Evolutionary conservation across 2,113 vertebrate genomes (phyloP), one percentile per base, ranked within the genome.

Genomic region (Centropristis striata): DNA sequence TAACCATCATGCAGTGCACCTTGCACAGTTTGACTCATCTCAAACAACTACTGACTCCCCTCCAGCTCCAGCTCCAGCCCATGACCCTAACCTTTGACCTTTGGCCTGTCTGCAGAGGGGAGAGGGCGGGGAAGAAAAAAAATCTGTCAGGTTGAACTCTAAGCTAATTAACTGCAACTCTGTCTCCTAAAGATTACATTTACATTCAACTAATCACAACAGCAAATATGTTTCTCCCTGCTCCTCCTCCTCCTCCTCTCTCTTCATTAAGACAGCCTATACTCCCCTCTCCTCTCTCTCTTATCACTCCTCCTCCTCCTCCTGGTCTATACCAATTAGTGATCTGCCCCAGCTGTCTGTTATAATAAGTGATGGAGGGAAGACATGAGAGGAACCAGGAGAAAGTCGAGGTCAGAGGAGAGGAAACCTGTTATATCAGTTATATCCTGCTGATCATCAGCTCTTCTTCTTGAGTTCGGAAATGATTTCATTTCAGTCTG

Each of bases 401-500:
- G 61, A 53, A 49, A 73, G 78, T 81, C 75, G 60, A 89, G 90
- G 89, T 90, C 80, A 84, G 7, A 14, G 71, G 50, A 80, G 47
- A 81, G 81, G 67, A 89, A 83, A 8, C 28, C 41, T 13, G 23
- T 25, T 64, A 69, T 36, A 59, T 55, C 10, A 39, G 37, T 23
- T 20, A 25, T 25, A 25, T 37, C 18, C 4, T 13, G 6, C 1
- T n/a, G 23, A n/a, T 59, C 13, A 8, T 27, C 39, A 57, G 21
- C 11, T 50, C 41, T 27, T 25, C 12, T 53, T 6, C n/a, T 63
- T 58, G 4, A 51, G 13, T 75, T 51, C 23, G 13, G 16, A 41
- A 4, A 41, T 39, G 49, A 15, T 37, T 39, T 61, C 4, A 18
- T 54, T 28, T 23, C 23, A 42, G 9, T 16, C 37, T 10, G 46